A percentile compares a stretch with the other conserved stretches of the same genome.
Conservation (phyloP, 1,140 invertebrate species). For the Protaetia brevitarsis region DNA sequence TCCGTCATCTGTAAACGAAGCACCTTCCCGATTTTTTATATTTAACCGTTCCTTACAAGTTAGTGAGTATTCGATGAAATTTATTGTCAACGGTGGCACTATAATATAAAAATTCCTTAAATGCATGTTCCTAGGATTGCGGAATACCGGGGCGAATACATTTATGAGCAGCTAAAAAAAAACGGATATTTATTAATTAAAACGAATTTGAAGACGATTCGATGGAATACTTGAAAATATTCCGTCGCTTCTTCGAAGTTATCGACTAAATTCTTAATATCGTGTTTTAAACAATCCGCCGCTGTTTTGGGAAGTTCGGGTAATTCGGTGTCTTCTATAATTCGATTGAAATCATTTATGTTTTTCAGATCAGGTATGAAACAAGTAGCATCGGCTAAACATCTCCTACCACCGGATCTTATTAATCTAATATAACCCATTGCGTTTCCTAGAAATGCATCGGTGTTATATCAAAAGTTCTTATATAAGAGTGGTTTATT, state of each 20-base stretch:
- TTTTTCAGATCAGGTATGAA: constrained; percentile 85
- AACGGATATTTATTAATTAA: neutral
- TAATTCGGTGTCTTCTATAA: constrained; percentile 57
- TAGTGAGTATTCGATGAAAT: constrained; percentile 92
- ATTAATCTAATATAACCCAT: constrained; percentile 95
- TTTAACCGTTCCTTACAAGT: constrained; percentile 89
- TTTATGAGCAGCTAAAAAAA: constrained; percentile 76
- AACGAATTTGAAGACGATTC: neutral
- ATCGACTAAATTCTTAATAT: constrained; percentile 73
- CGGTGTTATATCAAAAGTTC: constrained; percentile 1
- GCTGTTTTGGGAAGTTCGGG: constrained; percentile 61
- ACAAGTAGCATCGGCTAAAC: constrained; percentile 83
- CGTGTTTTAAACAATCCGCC: constrained; percentile 70
- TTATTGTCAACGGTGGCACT: constrained; percentile 89
- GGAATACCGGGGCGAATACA: constrained; percentile 87
- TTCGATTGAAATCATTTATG: constrained; percentile 60
- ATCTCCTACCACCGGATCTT: constrained; percentile 88
- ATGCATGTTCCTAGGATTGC: constrained; percentile 84
- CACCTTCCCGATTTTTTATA: constrained; percentile 80
- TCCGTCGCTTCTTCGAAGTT: constrained; percentile 93
- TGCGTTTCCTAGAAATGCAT: constrained; percentile 81
- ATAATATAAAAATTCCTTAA: constrained; percentile 93
- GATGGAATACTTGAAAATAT: constrained; percentile 77
- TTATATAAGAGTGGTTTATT: constrained; percentile 21
- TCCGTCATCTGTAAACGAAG: constrained; percentile 95